Conservation (phyloP, 1,140 invertebrate genomes). For the Ceratitis capitata region DNA sequence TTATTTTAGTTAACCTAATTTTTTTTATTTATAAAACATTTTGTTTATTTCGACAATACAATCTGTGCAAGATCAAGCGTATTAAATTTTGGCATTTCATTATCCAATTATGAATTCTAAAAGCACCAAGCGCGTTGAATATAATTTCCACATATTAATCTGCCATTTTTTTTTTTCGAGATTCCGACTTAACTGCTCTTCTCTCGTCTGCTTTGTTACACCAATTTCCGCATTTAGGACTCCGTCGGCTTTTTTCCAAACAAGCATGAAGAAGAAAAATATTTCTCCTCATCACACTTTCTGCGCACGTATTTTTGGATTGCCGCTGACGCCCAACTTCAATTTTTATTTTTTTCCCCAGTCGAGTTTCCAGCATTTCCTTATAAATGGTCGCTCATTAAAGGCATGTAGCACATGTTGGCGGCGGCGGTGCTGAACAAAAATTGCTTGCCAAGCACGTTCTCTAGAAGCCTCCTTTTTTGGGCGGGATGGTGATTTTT, state of each 20-base stretch:
- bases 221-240: not conserved
- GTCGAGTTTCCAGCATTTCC: not conserved
- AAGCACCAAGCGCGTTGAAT: not conserved
- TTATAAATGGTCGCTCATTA: not conserved
- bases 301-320: not conserved
- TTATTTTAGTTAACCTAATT: too few relatives aligned
- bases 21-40: too few relatives aligned
- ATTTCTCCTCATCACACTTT: not conserved
- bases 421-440: too few relatives aligned
- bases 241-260: not conserved
- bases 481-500: not conserved
- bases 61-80: not conserved
- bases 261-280: not conserved
- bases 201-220: not conserved
- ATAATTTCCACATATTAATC: not conserved
- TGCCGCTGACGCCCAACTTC: not conserved
- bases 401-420: not conserved
- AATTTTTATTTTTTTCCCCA: too few relatives aligned
- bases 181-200: not conserved
- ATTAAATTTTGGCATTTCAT: not conserved
- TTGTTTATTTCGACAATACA: not conserved
- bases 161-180: not conserved
- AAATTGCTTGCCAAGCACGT: not conserved
- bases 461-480: not conserved
- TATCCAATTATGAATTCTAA: constrained; percentile 20